These are phyloP conservation scores for Mnemiopsis leidyi DNA, from an alignment of 37 sponge, comb jelly and placozoan genomes.

Conservation along the genomic window DNA sequence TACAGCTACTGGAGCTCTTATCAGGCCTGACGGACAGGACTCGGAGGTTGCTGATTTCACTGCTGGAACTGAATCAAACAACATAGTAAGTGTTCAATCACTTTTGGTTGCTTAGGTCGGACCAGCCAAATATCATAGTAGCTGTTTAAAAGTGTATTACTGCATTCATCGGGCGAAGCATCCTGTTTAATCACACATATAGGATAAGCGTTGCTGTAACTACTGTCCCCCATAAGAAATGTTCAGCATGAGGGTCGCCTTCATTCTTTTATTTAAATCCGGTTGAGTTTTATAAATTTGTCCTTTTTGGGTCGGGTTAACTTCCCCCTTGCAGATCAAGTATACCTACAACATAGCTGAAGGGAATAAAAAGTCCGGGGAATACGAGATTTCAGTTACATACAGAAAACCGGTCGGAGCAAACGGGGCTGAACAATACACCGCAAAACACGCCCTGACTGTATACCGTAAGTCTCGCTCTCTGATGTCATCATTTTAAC, in stretches of 20 bases:
- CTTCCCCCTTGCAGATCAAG: not conserved
- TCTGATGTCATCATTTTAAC: too few relatives aligned
- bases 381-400: not conserved
- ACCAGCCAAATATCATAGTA: too few relatives aligned
- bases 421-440: not conserved
- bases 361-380: not conserved
- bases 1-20: not conserved
- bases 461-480: conserved; percentile 47
- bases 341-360: not conserved
- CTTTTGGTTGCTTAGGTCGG: too few relatives aligned
- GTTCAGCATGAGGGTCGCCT: too few relatives aligned
- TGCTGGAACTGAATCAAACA: not conserved
- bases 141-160: too few relatives aligned
- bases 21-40: not conserved
- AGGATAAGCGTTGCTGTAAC: not conserved
- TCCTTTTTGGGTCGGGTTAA: not conserved
- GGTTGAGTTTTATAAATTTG: too few relatives aligned
- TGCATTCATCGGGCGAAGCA: too few relatives aligned
- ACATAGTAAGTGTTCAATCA: too few relatives aligned
- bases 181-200: too few relatives aligned
- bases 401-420: not conserved
- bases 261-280: too few relatives aligned
- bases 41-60: not conserved
- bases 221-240: not conserved
- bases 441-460: not conserved